Evolutionary conservation across 2,888 invertebrate genomes (phyloP).

Genomic region (Branchipolynoe longqiensis): DNA sequence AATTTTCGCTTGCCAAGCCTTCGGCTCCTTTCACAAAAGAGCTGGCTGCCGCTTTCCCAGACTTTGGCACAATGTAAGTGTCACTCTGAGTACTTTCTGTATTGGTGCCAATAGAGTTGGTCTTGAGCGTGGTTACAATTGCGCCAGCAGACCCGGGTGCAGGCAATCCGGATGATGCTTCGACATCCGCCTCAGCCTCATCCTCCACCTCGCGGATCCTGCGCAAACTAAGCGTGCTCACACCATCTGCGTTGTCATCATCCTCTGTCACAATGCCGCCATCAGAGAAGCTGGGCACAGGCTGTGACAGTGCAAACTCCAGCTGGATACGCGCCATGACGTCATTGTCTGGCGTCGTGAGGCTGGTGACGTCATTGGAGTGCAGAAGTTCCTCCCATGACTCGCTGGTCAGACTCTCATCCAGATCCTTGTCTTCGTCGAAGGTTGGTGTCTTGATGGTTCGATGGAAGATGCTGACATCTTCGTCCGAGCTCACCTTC

Average conservation of each 20-base stretch:
- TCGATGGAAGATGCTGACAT: constrained; percentile 76
- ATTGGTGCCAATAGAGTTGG: background rate
- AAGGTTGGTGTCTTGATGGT: constrained; percentile 59
- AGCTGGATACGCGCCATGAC: constrained; percentile 18
- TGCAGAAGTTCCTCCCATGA: constrained; percentile 44
- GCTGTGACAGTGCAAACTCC: background rate
- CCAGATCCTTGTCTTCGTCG: constrained; percentile 57
- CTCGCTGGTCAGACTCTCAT: constrained; percentile 51
- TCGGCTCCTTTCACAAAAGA: background rate
- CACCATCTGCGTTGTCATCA: background rate
- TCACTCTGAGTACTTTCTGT: background rate
- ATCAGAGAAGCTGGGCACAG: background rate
- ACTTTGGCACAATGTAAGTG: too few relatives aligned
- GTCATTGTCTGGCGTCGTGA: constrained; percentile 30
- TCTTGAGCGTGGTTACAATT: too few relatives aligned
- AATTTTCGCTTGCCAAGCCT: too few relatives aligned
- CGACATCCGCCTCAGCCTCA: constrained; percentile 33
- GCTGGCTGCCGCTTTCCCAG: too few relatives aligned
- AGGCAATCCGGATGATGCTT: background rate
- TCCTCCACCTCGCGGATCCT: constrained; percentile 49
- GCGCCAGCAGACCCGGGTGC: background rate
- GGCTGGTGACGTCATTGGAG: background rate
- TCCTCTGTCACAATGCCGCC: background rate
- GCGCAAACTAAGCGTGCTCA: constrained; percentile 20
- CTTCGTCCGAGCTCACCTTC: constrained; percentile 76